Conservation (phyloP, 2,113 vertebrate genomes). For the Platysteira castanea region DNA sequence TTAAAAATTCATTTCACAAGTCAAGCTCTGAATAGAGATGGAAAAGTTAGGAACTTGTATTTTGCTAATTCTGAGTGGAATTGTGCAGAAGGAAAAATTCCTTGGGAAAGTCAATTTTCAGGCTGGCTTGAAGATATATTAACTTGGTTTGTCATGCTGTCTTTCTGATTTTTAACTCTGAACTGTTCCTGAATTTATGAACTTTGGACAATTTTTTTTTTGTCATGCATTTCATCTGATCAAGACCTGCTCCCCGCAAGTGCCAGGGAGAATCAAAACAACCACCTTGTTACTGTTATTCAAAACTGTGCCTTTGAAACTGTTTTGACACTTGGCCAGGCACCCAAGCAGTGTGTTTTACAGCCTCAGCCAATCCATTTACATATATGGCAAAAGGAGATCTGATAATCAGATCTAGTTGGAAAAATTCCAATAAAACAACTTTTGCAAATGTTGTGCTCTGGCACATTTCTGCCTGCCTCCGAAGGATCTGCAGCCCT, state of each 20-base stretch:
- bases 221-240: not conserved
- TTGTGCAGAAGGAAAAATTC: not conserved
- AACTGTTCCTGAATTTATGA: not conserved
- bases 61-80: not conserved
- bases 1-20: not conserved
- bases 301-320: not conserved
- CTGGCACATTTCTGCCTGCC: not conserved
- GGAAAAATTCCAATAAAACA: not conserved
- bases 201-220: not conserved
- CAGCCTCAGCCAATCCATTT: not conserved
- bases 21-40: not conserved
- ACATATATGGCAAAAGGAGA: not conserved
- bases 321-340: not conserved
- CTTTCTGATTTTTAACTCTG: not conserved
- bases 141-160: not conserved
- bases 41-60: not conserved
- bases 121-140: not conserved
- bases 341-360: not conserved
- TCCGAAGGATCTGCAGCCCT: fast-evolving
- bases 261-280: not conserved
- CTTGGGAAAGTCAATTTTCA: not conserved
- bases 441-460: not conserved
- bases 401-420: not conserved
- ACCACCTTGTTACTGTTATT: not conserved
- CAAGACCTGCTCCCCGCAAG: fast-evolving